phyloP scores from a whole-genome alignment of 2,797 vertebrate species.

The Lepidocolaptes lacrymiger region DNA sequence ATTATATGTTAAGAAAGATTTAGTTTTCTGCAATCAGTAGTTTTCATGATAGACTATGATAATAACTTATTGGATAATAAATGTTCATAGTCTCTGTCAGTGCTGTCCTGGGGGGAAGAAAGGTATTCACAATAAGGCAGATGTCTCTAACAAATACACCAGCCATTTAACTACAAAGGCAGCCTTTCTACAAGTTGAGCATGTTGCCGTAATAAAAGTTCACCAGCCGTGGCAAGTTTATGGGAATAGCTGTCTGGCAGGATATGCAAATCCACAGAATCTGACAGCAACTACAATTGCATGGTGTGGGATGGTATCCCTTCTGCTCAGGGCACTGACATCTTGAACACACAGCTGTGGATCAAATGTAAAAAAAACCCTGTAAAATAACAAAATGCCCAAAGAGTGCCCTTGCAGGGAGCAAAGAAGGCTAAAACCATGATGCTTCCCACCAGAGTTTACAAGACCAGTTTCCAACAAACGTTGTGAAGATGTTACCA shows the following conservation, averaged over 20 bases:
- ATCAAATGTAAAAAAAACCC: neutral
- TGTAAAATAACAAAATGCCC: neutral
- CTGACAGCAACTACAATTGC: neutral
- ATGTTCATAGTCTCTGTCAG: neutral
- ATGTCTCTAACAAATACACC: neutral
- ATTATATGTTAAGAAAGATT: neutral
- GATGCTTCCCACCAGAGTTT: neutral
- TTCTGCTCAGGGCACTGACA: neutral
- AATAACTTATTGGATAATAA: neutral
- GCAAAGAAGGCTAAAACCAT: neutral
- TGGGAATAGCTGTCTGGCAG: neutral
- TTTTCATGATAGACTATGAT: neutral
- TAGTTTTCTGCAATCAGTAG: neutral
- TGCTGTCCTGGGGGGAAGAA: neutral
- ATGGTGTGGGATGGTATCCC: neutral
- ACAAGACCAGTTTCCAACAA: neutral
- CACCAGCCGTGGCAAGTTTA: neutral
- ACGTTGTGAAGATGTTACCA: neutral
- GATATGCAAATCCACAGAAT: neutral
- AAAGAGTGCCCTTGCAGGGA: neutral
- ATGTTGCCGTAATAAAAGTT: neutral
- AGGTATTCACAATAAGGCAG: neutral
- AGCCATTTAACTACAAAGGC: neutral
- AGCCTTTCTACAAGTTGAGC: neutral
- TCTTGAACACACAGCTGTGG: neutral